Percentiles rank a stretch among this genome's conserved stretches.
phyloP scores from a whole-genome alignment of 1,140 invertebrate genomes.

The Hestina assimilis region DNA sequence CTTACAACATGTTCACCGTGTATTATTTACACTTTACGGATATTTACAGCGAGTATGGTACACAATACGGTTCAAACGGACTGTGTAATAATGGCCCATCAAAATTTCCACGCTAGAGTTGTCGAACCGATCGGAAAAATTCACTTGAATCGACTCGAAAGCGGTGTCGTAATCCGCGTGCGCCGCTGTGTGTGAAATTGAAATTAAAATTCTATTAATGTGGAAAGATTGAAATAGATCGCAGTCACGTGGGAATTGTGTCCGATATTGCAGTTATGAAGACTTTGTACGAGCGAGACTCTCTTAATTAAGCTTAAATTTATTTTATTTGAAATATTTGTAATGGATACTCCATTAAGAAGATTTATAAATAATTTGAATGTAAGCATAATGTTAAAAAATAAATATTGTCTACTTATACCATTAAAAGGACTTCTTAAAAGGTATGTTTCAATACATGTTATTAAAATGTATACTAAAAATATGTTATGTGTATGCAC shows the following conservation, averaged over 20 bases:
- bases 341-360: no score
- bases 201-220: slow-evolving; percentile 71
- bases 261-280: slow-evolving; percentile 21
- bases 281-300: slow-evolving; percentile 15
- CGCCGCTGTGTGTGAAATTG: slow-evolving; percentile 64
- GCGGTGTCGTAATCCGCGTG: slow-evolving; percentile 56
- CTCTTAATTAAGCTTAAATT: slow-evolving; percentile 25
- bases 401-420: no score
- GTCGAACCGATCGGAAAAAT: slow-evolving; percentile 61
- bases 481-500: no score
- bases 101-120: slow-evolving; percentile 65
- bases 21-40: slow-evolving; percentile 1
- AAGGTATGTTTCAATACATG: no score
- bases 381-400: no score
- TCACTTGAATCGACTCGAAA: slow-evolving; percentile 46
- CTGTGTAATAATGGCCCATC: slow-evolving; percentile 69
- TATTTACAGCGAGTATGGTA: slow-evolving; percentile 36
- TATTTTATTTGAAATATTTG: slow-evolving; percentile 20
- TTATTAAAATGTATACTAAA: no score
- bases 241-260: slow-evolving; percentile 26
- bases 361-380: no score
- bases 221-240: slow-evolving; percentile 52
- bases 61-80: slow-evolving; percentile 67
- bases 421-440: no score
- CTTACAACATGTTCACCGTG: background rate